Base-by-base conservation (phyloP, 2,888 invertebrate genomes). In the Volucella bombylans region DNA sequence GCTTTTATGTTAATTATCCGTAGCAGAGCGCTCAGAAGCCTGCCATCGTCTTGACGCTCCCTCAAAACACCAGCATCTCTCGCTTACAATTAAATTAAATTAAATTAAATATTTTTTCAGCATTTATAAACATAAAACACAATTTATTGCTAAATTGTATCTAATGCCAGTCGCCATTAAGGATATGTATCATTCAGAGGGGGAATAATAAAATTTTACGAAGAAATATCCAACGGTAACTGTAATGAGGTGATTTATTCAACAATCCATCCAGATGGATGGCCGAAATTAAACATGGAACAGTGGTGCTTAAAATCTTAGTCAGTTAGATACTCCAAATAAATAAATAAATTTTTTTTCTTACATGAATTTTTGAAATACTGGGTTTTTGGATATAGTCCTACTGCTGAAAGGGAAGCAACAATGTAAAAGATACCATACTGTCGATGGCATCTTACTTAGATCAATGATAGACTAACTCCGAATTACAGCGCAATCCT, bases 221-320 rank as follows among this genome's bases (percentile, higher is more conserved):
- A 61, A 82, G 78, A 59, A 78, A 79, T 74, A 78, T 73, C 52
- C 68, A 31, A 31, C 31, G 6, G 31, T 52, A 62, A 59, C 43
- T 45, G 49, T 74, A 82, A 82, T 73, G 73, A 78, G 78, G 78
- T 68, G 67, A 82, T 78, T 69, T 78, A 82, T 82, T 57, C 64
- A 57, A 15, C 23, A 3, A 8, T 11, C 52, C 31, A 11, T n/a
- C n/a, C n/a, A 69, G 59, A 31, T 31, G 31, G 6, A 31, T 31
- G 31, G 6, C 4, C 6, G 31, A 31, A 47, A 43, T 47, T 43
- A 65, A 41, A 76, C 65, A 0, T 8, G 41, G 11, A n/a, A 74
- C 65, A 67, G 65, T 67, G 65, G 59, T 2, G 50, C 8, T 62
- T 9, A 55, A 38, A 62, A 72, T 15, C 4, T 12, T 38, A 38